Evolutionary conservation across 2,113 vertebrate genomes (phyloP), one percentile per base, ranked within the genome.

Genomic region (Regulus satrapa): DNA sequence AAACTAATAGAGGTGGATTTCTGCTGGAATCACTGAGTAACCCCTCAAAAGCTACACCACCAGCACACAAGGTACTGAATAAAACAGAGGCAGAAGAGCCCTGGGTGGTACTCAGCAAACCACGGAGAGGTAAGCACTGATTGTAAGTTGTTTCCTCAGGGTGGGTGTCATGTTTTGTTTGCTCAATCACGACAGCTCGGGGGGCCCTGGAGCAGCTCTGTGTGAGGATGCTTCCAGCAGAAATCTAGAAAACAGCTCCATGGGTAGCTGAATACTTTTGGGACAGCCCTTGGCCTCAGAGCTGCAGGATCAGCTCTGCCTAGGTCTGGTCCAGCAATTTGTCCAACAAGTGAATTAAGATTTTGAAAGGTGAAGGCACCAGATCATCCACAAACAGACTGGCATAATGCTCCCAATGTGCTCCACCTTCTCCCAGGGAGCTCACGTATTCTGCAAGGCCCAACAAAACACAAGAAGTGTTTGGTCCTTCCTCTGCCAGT

Each of bases 341-440:
- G 40, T 71, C 34, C 69, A 73, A 25, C 5, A 36, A 36, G 12
- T 43, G 15, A 62, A 34, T 58, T 61, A 76, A 63, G 8, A 20
- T 52, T 82, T 88, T 9, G 8, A 68, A 61, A 83, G 40, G 18
- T 31, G 23, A 85, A 89, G 36, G 10, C 13, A 75, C 9, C 31
- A 46, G 16, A 48, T 5, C 16, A 18, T 79, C 67, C 20, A 58
- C 45, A 83, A 76, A 29, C 2, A 73, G 68, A 26, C 9, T 29
- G 40, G 15, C 85, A 55, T 28, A 76, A 43, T 0, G 2, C 15
- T 71, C 8, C 29, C 56, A 29, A 51, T 0, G 1, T 16, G 15
- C 20, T 49, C 26, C 34, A 78, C 5, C 21, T 77, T 24, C 48
- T 92, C n/a, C 23, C 36, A 34, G 31, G 19, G 71, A 78, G 7